Conservation (phyloP, 2,797 vertebrate species). For the Platalea minor region DNA sequence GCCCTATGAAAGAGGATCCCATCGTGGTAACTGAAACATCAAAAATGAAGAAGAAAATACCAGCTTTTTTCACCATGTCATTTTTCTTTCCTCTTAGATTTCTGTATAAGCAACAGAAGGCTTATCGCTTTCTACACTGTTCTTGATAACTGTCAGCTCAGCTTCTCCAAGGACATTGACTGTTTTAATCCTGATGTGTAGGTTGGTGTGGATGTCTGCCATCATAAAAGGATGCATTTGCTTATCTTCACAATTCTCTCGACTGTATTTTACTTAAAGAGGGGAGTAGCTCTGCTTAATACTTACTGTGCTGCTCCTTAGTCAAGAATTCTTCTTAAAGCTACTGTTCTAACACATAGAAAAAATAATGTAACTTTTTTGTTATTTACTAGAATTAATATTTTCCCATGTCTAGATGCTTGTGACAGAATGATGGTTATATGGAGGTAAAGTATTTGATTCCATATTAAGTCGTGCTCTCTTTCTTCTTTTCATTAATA, state of each 20-base stretch:
- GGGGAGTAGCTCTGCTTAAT: neutral
- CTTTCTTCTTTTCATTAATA: neutral
- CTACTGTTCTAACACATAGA: neutral
- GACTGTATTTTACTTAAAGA: neutral
- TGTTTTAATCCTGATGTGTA: neutral
- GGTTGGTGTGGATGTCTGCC: neutral
- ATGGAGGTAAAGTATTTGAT: neutral
- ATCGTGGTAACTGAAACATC: neutral
- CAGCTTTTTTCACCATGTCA: accelerated
- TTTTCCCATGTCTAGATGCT: neutral
- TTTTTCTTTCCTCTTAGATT: neutral
- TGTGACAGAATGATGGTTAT: neutral
- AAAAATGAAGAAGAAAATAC: neutral
- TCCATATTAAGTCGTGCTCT: neutral
- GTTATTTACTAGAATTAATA: neutral
- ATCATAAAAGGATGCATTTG: neutral
- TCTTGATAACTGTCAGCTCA: neutral
- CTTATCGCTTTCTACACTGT: neutral
- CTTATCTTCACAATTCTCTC: neutral
- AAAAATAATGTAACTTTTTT: neutral
- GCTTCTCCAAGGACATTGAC: neutral
- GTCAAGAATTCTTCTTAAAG: neutral
- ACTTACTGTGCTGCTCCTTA: neutral
- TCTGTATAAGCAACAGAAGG: neutral
- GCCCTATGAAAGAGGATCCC: neutral